Evolutionary conservation across 64 coral and sea anemone genomes (phyloP).

Genomic region (Astreopora myriophthalma): DNA sequence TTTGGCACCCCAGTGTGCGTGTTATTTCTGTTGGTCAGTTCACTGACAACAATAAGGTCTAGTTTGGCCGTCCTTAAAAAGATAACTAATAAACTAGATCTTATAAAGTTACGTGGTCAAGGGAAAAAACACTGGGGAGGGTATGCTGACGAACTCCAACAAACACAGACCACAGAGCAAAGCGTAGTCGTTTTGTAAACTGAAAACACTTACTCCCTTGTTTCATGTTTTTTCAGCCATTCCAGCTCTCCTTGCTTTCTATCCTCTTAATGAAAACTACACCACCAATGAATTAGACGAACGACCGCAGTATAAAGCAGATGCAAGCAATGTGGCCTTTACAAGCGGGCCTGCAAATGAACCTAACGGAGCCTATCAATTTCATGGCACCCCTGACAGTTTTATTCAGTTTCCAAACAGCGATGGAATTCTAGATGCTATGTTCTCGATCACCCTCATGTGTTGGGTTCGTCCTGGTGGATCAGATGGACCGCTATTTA

Average conservation of each 20-base stretch:
- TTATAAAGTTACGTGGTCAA: too few relatives aligned
- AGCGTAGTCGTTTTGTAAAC: too few relatives aligned
- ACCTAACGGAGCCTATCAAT: constrained; percentile 16
- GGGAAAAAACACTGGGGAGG: too few relatives aligned
- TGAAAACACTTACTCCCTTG: not conserved
- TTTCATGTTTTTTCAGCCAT: not conserved
- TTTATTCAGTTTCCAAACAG: constrained; percentile 32
- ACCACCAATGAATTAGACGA: not conserved
- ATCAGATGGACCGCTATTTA: constrained; percentile 3
- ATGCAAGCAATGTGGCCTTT: not conserved
- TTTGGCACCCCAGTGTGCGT: too few relatives aligned
- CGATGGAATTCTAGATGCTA: not conserved
- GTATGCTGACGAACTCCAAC: not conserved
- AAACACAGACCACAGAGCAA: not conserved
- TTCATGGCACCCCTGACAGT: not conserved
- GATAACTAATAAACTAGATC: too few relatives aligned
- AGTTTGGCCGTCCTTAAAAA: too few relatives aligned
- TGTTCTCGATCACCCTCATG: not conserved
- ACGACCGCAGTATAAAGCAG: not conserved
- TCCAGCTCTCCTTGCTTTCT: not conserved
- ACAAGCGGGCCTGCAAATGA: not conserved
- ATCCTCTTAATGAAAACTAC: not conserved
- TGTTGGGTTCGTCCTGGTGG: constrained; percentile 6
- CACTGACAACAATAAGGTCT: too few relatives aligned
- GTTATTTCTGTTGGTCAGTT: too few relatives aligned